These are phyloP conservation scores for Ifrita kowaldi DNA, from an alignment of 2,113 vertebrate genomes.

Conservation along the genomic window DNA sequence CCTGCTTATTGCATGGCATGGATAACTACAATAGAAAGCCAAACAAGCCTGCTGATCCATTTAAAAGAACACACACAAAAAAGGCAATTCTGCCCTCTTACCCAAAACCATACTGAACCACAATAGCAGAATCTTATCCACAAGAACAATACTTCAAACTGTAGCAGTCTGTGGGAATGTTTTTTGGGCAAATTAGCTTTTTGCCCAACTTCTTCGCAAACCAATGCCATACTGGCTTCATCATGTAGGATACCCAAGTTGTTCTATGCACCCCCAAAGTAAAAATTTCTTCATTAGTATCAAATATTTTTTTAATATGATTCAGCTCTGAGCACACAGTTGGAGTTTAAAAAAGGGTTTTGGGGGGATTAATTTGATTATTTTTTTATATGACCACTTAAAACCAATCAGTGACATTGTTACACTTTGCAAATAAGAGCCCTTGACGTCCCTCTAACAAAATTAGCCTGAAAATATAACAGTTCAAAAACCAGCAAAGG, in stretches of 20 bases:
- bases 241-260: background rate
- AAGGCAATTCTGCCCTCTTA: background rate
- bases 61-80: background rate
- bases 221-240: background rate
- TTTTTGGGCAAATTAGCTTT: background rate
- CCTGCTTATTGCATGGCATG: background rate
- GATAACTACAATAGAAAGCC: background rate
- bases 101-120: background rate
- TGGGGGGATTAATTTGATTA: background rate
- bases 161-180: background rate
- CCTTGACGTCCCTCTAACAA: background rate
- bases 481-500: background rate
- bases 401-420: background rate
- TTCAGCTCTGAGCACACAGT: background rate
- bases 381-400: background rate
- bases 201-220: background rate
- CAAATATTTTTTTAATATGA: background rate
- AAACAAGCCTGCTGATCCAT: background rate
- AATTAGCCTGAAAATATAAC: background rate
- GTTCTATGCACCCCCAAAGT: background rate
- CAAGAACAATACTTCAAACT: background rate
- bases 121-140: background rate
- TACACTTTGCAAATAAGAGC: background rate
- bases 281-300: rapidly evolving
- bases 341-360: background rate